Base-by-base conservation (phyloP, 2,888 invertebrate genomes). In the Caenorhabditis afra region DNA sequence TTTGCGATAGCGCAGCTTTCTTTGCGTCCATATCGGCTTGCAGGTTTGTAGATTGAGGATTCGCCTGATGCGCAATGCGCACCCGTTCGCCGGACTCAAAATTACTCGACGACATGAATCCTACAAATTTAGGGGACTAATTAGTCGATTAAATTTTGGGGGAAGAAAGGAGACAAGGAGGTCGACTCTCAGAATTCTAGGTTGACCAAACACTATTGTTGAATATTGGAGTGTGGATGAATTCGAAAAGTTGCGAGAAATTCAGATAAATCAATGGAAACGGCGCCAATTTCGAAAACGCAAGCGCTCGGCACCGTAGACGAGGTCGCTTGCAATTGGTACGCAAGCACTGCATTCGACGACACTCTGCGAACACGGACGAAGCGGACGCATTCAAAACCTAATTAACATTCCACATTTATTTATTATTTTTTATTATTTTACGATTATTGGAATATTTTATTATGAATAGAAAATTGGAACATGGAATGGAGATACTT, bases 21-120 rank as follows among this genome's bases (percentile, higher is more conserved):
- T 74, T 79, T 1, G 62, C 71, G 10, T 78, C 78, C 78, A 78
- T 73, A 50, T 78, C 78, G 2, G 65, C 73, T 78, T 71, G 53
- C 20, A 66, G 39, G 55, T 45, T 65, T 16, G 79, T 68, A 3
- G 74, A 55, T 41, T 70, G 64, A 10, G 70, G 18, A 37, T 64
- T 58, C 3, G 62, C 70, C 14, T 59, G 70, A 62, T 79, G 79
- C 4, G 79, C 79, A 37, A 79, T 58, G 23, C 79, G 73, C 44
- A 79, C 75, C 49, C 66, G 47, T 47, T 75, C 79, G 18, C 79
- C 79, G 23, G 67, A 37, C 29, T 65, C 70, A 44, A 79, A 79
- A 14, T 79, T 66, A 53, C 75, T 67, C 12, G 75, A 70, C 37
- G 79, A 79, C 79, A 79, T 79, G 59, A 61, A 37, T 66, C 39